A percentile compares a stretch with the other conserved stretches of the same genome.
phyloP scores from a whole-genome alignment of 2,888 invertebrate species.

The Sinodicranocentrus sp. region DNA sequence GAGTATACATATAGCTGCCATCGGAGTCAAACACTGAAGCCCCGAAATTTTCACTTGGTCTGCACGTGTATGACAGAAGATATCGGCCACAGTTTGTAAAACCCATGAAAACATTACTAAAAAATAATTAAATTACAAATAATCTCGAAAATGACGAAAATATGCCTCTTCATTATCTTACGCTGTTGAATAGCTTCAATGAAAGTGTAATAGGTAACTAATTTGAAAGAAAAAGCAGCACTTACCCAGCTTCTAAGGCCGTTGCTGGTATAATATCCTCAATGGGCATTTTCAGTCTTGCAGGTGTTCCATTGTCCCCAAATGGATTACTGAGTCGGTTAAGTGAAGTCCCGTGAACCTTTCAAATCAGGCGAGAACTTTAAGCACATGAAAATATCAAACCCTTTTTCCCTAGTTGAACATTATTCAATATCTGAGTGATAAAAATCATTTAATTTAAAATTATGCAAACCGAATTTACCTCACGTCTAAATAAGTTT shows the following conservation, averaged over 20 bases:
- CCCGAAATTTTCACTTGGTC: conserved; percentile 81
- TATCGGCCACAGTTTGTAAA: conserved; percentile 96
- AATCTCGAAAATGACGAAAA: neutral
- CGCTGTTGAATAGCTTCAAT: too few relatives aligned
- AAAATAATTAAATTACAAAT: conserved; percentile 73
- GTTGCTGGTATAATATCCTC: conserved; percentile 72
- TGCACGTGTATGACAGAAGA: conserved; percentile 89
- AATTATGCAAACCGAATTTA: conserved; percentile 12
- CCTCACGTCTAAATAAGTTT: conserved; percentile 69
- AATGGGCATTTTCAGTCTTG: conserved; percentile 68
- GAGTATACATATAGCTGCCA: conserved; percentile 83
- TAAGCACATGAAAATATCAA: neutral
- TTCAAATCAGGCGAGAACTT: neutral
- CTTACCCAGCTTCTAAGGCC: conserved; percentile 76
- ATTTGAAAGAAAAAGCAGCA: neutral
- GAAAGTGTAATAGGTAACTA: too few relatives aligned
- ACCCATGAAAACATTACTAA: conserved; percentile 94
- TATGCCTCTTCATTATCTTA: neutral
- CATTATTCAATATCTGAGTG: too few relatives aligned
- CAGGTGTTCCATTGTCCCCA: conserved; percentile 63
- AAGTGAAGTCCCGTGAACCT: conserved; percentile 63
- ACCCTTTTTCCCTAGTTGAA: too few relatives aligned
- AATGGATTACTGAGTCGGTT: conserved; percentile 68
- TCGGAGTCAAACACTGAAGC: conserved; percentile 78
- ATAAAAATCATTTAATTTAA: neutral